Conservation (phyloP, 1,140 invertebrate genomes). For the Trissolcus basalis region DNA sequence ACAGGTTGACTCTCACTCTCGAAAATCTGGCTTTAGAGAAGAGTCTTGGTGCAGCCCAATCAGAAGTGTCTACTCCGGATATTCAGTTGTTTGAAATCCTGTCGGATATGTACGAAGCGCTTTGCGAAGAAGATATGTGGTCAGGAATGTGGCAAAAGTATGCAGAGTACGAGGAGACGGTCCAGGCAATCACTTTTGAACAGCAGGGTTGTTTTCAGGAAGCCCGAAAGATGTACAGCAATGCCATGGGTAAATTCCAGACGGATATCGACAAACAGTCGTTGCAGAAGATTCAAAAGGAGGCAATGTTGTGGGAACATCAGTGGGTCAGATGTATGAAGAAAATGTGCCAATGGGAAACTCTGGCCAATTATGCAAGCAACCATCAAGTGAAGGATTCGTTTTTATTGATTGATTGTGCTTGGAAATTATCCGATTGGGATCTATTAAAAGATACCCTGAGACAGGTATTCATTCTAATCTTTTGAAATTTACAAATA, state of each 20-base stretch:
- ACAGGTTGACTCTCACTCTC: slow-evolving; percentile 89
- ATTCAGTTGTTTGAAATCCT: slow-evolving; percentile 88
- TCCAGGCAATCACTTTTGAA: slow-evolving; percentile 92
- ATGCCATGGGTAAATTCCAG: slow-evolving; percentile 91
- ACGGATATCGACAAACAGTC: slow-evolving; percentile 87
- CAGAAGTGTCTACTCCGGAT: slow-evolving; percentile 81
- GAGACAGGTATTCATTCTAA: slow-evolving; percentile 75
- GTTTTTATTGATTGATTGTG: slow-evolving; percentile 92
- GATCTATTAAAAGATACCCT: slow-evolving; percentile 94
- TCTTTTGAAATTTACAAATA: background rate
- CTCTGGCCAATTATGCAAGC: slow-evolving; percentile 88
- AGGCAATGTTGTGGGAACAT: slow-evolving; percentile 90
- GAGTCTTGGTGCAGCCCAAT: slow-evolving; percentile 31
- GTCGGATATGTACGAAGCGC: slow-evolving; percentile 90
- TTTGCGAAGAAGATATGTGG: slow-evolving; percentile 97
- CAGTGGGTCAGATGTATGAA: slow-evolving; percentile 97
- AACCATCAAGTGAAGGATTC: slow-evolving; percentile 87
- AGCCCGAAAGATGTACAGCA: slow-evolving; percentile 90
- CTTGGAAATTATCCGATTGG: slow-evolving; percentile 97
- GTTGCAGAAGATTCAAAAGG: slow-evolving; percentile 85
- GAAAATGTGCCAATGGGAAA: slow-evolving; percentile 97
- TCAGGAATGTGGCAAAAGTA: slow-evolving; percentile 95
- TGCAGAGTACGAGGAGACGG: slow-evolving; percentile 92
- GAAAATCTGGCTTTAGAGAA: slow-evolving; percentile 89
- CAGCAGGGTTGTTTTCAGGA: slow-evolving; percentile 98